Percentiles rank a stretch among this genome's conserved stretches.
Conservation (phyloP, 92 coral and sea anemone species). For the Epizoanthus scotinus region DNA sequence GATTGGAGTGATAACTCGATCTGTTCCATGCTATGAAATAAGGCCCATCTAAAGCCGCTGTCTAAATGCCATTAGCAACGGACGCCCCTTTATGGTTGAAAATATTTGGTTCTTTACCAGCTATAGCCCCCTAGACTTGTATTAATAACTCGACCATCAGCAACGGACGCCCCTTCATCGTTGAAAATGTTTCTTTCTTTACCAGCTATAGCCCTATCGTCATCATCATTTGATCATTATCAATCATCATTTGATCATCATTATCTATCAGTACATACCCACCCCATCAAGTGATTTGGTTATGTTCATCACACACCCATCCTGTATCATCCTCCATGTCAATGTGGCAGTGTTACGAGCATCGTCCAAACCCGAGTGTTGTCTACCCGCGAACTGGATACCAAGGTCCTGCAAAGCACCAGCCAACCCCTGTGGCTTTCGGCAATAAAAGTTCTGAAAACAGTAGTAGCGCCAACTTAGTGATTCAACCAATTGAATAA, state of each 20-base stretch:
- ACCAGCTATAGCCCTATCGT: no score
- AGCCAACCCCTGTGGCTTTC: conserved; percentile 80
- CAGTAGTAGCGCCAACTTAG: not conserved
- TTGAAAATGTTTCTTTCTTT: not conserved
- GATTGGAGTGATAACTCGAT: no score
- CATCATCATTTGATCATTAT: no score
- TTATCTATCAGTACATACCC: conserved; percentile 51
- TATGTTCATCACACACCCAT: conserved; percentile 79
- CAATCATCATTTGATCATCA: conserved; percentile 62
- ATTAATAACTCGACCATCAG: not conserved
- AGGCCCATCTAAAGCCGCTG: no score
- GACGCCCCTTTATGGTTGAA: not conserved
- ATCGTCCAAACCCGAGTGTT: conserved; percentile 86
- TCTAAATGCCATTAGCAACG: no score
- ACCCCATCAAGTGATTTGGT: conserved; percentile 84
- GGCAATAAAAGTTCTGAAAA: conserved; percentile 70
- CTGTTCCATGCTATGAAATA: no score
- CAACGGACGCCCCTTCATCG: not conserved
- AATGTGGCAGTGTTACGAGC: conserved; percentile 84
- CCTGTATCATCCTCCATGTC: conserved; percentile 83
- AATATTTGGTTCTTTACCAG: not conserved
- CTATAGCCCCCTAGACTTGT: not conserved
- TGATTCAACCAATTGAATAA: not conserved
- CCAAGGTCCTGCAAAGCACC: conserved; percentile 84
- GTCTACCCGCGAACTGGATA: conserved; percentile 71